Base-by-base conservation (phyloP, 92 coral and sea anemone genomes). In the Desmophyllum pertusum region DNA sequence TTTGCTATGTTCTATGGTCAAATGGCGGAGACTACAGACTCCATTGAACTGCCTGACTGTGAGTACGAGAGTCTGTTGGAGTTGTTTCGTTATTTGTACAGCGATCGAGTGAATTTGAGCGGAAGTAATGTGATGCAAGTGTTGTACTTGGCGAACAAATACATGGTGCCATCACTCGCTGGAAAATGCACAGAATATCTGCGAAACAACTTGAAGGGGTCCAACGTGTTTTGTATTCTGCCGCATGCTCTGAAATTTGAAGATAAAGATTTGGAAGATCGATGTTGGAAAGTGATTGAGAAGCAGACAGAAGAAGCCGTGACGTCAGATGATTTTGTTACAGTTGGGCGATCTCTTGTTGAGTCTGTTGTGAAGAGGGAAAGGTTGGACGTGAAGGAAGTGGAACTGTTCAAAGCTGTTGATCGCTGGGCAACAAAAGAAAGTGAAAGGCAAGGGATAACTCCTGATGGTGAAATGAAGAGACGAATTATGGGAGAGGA, bases 1-100 rank as follows among this genome's bases (percentile, higher is more conserved):
- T 85, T 76, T 85, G 92, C 94, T 76, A 93, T 93, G 96, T 93
- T 93, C 61, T 90, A 93, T 73, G 96, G 92, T 38, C 89, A 87
- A 74, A 78, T 92, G 62, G 90, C 93, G 36, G 95, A 89, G 76
- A 84, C 79, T 42, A 72, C 62, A 10, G 88, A 89, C 70, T 41
- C 80, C 38, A 71, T 92, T 70, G 86, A 89, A 57, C 83, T 92
- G 53, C 91, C 93, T 42, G 95, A 92, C 83, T 86, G 93, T 40
- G 93, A 92, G 40, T 84, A 85, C n/a, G 91, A 92, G 37, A 80
- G 91, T 73, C 79, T 90, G 81, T 53, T 85, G 53, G 93, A 90
- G 68, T 86, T 92, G 13, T 39, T 92, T 72, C 88, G 86, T 13
- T 92, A 83, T 55, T 27, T 90, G 37, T 90, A 88, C 73, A 84